Evolutionary conservation across 1,140 invertebrate genomes (phyloP), one percentile per base, ranked within the genome.

Genomic region (Leptinotarsa texana): DNA sequence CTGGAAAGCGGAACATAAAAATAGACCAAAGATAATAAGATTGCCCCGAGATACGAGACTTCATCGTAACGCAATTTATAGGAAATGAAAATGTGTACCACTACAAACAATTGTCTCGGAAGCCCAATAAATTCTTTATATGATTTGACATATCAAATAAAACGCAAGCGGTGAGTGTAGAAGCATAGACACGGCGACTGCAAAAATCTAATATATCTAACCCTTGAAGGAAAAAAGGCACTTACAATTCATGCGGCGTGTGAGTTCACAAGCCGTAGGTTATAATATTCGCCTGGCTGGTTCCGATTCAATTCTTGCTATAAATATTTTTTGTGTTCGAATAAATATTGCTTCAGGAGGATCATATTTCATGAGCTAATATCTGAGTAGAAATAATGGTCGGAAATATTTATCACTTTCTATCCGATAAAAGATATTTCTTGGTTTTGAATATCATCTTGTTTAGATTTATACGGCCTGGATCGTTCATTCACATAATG

Each of bases 101-200:
- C 13, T 17, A 57, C 3, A 57, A 42, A 57, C 51, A 57, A 57
- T 57, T 15, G 51, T 57, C 51, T 4, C 51, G 51, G n/a, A 57
- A 57, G n/a, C 33, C 51, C 63, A 21, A 65, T 65, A 65, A 65
- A 65, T 65, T 65, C 63, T 22, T 65, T 65, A 65, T 65, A 1
- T 24, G 63, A 65, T 65, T 65, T 21, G 63, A 65, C 63, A 65
- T 65, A 65, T 65, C 63, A 21, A 65, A 65, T 65, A 65, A 33
- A 33, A 65, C n/a, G 63, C 17, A 21, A 65, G 63, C 63, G 13
- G 11, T 65, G 21, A 65, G 63, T 22, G 63, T 22, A 21, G 27
- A 65, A 65, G 63, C 63, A 24, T 65, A 65, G 63, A 65, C 63
- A 65, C 63, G 63, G 63, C 63, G 63, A 65, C 63, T 22, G 63